Evolutionary conservation across 2,888 invertebrate species (phyloP), one percentile per base, ranked within the genome.

Genomic region (Anticlea derivata): DNA sequence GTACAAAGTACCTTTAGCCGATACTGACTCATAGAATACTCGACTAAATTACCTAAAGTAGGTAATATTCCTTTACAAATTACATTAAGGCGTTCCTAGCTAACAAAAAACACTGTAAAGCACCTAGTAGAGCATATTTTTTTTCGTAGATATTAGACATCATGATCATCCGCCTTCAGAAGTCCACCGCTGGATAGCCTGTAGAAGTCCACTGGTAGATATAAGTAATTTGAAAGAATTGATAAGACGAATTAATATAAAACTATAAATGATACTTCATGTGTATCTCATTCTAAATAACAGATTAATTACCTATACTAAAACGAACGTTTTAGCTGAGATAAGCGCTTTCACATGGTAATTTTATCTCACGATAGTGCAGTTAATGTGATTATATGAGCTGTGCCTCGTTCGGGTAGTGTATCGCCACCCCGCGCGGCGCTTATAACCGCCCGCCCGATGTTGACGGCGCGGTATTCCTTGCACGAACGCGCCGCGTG

Each of bases 351-450:
- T 77, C 84, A 84, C 72, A 82, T 84, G 80, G 74, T 63, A 66
- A 65, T 44, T 72, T 83, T 83, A 81, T 85, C 81, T 67, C 38
- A 72, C 76, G 73, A 78, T 74, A 85, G 66, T 80, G 69, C 65
- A 80, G 78, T 83, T 83, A 83, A 83, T 85, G n/a, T n/a, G n/a
- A n/a, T 73, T 66, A 72, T 75, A 74, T 75, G 80, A 31, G 24
- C 12, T 75, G 80, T 41, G 24, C 12, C 23, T 13, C 13, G 41
- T 17, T 40, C 22, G 11, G 39, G 22, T 29, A 7, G 40, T n/a
- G n/a, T n/a, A n/a, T 20, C 23, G 30, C 24, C 37, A 26, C 23
- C 23, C 41, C 13, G 31, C 31, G 23, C 13, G 30, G 23, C 13
- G 4, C 22, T 23, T 26, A 8, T 17, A 27, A 41, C 48, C 50